Percentiles rank a stretch among this genome's conserved stretches.
These are phyloP conservation scores for Antechinus flavipes DNA, from an alignment of 2,113 vertebrate genomes.

Conservation along the genomic window DNA sequence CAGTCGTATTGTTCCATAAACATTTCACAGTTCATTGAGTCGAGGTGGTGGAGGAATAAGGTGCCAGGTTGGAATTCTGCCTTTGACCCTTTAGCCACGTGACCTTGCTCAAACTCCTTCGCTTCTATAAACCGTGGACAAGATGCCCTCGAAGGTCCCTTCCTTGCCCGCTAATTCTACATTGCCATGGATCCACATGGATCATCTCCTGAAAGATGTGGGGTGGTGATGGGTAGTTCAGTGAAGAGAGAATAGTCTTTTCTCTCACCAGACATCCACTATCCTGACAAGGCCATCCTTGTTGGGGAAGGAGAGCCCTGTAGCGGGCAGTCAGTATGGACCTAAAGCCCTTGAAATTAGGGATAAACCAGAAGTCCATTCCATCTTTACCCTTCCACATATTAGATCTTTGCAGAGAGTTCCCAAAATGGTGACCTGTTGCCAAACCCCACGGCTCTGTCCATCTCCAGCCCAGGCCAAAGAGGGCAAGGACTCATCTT, in stretches of 20 bases:
- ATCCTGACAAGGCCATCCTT: slow-evolving; percentile 8
- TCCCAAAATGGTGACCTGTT: not conserved
- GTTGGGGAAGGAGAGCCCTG: not conserved
- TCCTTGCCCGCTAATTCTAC: not conserved
- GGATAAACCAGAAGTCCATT: slow-evolving; percentile 13
- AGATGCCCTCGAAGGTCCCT: not conserved
- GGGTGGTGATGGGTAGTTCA: slow-evolving; percentile 55
- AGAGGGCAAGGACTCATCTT: not conserved
- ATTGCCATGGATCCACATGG: not conserved
- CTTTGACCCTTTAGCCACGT: not conserved
- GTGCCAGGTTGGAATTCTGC: not conserved
- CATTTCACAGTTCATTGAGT: not conserved
- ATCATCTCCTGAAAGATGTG: slow-evolving; percentile 57
- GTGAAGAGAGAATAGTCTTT: slow-evolving; percentile 55
- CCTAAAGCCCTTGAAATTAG: not conserved
- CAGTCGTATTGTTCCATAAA: not conserved
- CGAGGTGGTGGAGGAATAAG: not conserved
- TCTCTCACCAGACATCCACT: slow-evolving; percentile 27
- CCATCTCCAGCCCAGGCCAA: not conserved
- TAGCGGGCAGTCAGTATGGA: slow-evolving; percentile 5
- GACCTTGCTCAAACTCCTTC: not conserved
- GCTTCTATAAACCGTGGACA: not conserved
- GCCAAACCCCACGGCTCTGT: not conserved
- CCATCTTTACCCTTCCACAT: not conserved
- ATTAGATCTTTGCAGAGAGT: not conserved